A percentile compares a stretch with the other conserved stretches of the same genome.
These are phyloP conservation scores for Napeogenes inachia DNA, from an alignment of 2,888 invertebrate species.

Conservation along the genomic window DNA sequence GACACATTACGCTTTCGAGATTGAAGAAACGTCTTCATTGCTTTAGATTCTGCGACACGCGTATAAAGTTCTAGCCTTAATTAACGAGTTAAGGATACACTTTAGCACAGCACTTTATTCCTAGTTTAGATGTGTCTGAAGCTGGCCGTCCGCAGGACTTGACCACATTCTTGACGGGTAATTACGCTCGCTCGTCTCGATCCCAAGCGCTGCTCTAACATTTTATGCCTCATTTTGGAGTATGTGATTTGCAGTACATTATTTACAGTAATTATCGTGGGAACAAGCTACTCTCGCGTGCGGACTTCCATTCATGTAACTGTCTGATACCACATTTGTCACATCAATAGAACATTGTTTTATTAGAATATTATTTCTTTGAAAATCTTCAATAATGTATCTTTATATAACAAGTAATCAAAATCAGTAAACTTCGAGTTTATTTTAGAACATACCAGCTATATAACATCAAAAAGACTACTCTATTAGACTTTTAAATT, in stretches of 20 bases:
- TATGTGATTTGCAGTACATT: constrained; percentile 71
- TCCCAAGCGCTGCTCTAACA: constrained; percentile 67
- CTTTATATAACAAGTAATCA: too few relatives aligned
- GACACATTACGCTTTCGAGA: neutral
- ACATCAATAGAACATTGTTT: neutral
- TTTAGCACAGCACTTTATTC: constrained; percentile 57
- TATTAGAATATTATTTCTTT: too few relatives aligned
- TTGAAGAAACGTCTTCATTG: neutral
- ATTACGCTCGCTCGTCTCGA: constrained; percentile 70
- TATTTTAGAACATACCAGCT: too few relatives aligned
- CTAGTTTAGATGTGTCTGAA: constrained; percentile 61
- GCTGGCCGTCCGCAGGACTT: constrained; percentile 61
- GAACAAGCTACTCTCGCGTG: constrained; percentile 54
- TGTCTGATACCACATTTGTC: constrained; percentile 2
- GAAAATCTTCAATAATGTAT: too few relatives aligned
- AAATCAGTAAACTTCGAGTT: too few relatives aligned
- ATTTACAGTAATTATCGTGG: constrained; percentile 70
- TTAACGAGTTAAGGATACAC: constrained; percentile 64
- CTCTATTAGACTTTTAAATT: constrained; percentile 14
- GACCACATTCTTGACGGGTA: constrained; percentile 71
- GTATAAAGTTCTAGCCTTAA: constrained; percentile 62
- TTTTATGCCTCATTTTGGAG: constrained; percentile 72
- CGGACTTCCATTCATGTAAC: constrained; percentile 34
- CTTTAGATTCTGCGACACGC: constrained; percentile 47
- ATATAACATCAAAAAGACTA: constrained; percentile 4